phyloP scores from a whole-genome alignment of 2,797 vertebrate genomes.

The Neopelma chrysocephalum region DNA sequence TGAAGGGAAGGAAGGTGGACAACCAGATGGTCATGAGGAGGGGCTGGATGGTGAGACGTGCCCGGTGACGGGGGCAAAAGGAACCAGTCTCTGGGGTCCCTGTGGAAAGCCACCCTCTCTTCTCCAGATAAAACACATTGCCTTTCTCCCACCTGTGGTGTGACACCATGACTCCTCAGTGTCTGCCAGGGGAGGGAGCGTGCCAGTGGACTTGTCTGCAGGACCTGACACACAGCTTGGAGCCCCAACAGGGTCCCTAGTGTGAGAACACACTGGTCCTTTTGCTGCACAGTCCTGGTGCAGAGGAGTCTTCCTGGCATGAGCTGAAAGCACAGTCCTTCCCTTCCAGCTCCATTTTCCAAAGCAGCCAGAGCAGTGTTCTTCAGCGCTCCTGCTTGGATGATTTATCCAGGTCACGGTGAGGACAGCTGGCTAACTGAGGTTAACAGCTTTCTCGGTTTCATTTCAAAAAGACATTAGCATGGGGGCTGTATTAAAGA shows the following conservation, averaged over 20 bases:
- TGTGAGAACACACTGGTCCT: background rate
- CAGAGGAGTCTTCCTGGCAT: background rate
- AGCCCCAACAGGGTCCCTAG: background rate
- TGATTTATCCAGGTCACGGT: conserved; percentile 76
- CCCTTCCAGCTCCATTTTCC: background rate
- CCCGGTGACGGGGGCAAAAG: fast-evolving
- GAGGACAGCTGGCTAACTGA: conserved; percentile 75
- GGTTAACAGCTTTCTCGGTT: conserved; percentile 77
- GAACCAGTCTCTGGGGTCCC: background rate
- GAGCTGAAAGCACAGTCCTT: background rate
- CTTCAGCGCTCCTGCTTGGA: conserved; percentile 13
- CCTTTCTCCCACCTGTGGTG: background rate
- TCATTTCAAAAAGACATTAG: conserved; percentile 77
- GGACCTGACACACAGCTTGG: background rate
- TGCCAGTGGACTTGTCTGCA: background rate
- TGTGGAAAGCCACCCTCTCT: background rate
- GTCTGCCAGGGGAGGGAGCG: background rate
- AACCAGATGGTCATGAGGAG: fast-evolving
- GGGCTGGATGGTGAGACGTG: background rate
- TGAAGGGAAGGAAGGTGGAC: background rate
- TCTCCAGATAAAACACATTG: fast-evolving
- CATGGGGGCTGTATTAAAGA: conserved; percentile 73
- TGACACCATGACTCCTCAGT: background rate
- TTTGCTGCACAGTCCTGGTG: background rate
- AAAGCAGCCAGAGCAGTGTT: background rate